phyloP scores from a whole-genome alignment of 2,888 invertebrate species.

The Andricus quercusramuli region DNA sequence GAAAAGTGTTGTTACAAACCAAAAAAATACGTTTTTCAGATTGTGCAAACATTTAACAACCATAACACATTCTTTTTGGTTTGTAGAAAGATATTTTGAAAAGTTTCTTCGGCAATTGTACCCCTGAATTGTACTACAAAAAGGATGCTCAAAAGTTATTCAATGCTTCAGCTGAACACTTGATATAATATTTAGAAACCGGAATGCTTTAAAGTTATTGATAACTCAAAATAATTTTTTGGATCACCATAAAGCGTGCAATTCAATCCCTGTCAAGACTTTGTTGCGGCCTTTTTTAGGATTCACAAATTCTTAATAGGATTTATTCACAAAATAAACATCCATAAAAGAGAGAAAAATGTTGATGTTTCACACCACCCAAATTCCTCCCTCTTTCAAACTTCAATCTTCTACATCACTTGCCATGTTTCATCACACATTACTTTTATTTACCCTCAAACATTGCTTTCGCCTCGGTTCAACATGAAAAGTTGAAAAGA shows the following conservation, averaged over 20 bases:
- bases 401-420: background rate
- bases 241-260: no score
- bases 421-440: slow-evolving; percentile 23
- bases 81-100: no score
- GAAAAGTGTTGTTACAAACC: no score
- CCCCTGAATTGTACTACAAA: no score
- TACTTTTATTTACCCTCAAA: slow-evolving; percentile 17
- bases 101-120: no score
- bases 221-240: background rate
- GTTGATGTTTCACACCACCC: background rate
- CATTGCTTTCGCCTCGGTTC: slow-evolving; percentile 1
- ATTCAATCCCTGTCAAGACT: background rate
- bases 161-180: no score
- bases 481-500: slow-evolving; percentile 38
- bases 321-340: background rate
- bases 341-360: background rate
- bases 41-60: no score
- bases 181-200: no score
- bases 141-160: no score
- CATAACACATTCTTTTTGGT: no score
- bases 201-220: no score
- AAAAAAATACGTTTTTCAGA: no score
- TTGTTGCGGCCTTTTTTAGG: background rate
- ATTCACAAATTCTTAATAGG: background rate
- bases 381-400: background rate